Conservation (phyloP, 2,797 vertebrate species). For the Melanotaenia parkinsoni region DNA sequence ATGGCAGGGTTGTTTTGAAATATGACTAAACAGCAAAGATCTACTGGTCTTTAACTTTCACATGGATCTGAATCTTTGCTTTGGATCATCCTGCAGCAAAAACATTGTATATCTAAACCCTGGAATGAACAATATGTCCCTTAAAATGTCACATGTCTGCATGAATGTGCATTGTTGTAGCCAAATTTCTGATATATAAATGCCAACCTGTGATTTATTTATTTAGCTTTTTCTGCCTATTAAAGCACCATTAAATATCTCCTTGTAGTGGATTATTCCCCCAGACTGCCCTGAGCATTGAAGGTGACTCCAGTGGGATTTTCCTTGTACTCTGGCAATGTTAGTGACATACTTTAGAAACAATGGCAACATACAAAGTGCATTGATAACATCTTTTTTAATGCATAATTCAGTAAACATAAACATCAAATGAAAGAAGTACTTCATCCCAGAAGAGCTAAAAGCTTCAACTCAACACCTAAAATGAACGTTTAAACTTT, state of each 20-base stretch:
- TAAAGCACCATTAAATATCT: neutral
- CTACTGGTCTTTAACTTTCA: no score
- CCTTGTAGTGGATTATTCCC: neutral
- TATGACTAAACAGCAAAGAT: neutral
- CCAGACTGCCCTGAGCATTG: neutral
- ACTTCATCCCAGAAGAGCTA: slow-evolving; percentile 59
- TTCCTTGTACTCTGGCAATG: neutral
- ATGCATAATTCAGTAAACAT: slow-evolving; percentile 73
- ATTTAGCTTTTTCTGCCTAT: slow-evolving; percentile 13
- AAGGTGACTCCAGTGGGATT: slow-evolving; percentile 12
- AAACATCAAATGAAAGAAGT: slow-evolving; percentile 65
- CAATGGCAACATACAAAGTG: slow-evolving; percentile 22
- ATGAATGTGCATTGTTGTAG: neutral
- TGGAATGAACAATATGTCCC: neutral
- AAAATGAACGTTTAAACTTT: slow-evolving; percentile 76
- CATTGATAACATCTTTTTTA: slow-evolving; percentile 61
- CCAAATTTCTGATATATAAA: slow-evolving; percentile 20
- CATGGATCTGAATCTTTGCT: neutral
- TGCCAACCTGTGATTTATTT: slow-evolving; percentile 11
- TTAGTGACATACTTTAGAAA: slow-evolving; percentile 1
- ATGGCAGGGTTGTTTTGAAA: neutral
- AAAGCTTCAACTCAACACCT: slow-evolving; percentile 69
- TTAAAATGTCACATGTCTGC: slow-evolving; percentile 30
- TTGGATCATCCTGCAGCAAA: neutral
- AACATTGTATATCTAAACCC: slow-evolving; percentile 17